Base-by-base conservation (phyloP, 2,113 vertebrate genomes). In the Muscicapa adusta region DNA sequence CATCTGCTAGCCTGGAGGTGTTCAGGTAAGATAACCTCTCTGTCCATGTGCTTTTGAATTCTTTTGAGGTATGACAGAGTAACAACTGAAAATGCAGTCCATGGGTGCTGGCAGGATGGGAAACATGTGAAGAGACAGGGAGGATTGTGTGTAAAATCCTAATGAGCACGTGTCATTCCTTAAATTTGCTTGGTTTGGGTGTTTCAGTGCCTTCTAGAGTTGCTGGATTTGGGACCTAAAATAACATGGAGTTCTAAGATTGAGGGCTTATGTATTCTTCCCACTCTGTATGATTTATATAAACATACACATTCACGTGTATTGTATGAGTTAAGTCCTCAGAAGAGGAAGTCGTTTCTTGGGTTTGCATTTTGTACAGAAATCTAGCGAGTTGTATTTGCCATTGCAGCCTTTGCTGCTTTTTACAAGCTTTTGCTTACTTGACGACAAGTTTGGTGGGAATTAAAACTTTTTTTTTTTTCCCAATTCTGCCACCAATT, bases 291-390 rank as follows among this genome's bases (percentile, higher is more conserved):
- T 61, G 36, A 31, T 77, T 77, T 81, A 19, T 63, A 36, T 43
- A 31, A 24, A 24, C 5, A 11, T 1, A 0, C 63, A 2, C 24
- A 56, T 68, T 91, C 40, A 36, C 0, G 0, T 24, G 54, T 14
- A 24, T 57, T 34, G 8, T 72, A 18, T 25, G 42, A 72, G 34
- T 76, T 82, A 29, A 42, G 18, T 68, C 54, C 34, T 83, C 1
- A 0, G 63, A 66, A 86, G 33, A 74, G 47, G 56, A 95, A 81
- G 10, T 56, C 38, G 11, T 61, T 83, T 53, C 14, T 75, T n/a
- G 8, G 33, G 18, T 89, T 89, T 79, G 36, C 19, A 9, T 38
- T 50, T 51, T 40, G n/a, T 54, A 18, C 14, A 54, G 67, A 61
- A 95, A 28, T 67, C 18, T 12, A 58, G 34, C 0, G 1, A 90